Evolutionary conservation across 2,113 vertebrate genomes (phyloP).

Genomic region (Eira barbara): DNA sequence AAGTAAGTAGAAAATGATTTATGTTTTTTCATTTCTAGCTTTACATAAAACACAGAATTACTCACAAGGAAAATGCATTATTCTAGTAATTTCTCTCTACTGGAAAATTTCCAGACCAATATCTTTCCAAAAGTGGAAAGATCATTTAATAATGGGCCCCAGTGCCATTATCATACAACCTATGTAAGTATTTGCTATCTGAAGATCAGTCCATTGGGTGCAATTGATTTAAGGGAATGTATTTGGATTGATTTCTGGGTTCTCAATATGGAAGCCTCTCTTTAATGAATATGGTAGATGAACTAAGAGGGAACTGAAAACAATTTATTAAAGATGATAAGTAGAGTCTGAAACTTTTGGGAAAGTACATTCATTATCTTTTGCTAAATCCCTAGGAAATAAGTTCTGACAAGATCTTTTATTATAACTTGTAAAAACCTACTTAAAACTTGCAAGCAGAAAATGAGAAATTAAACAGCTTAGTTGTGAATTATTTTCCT

Average conservation of each 20-base stretch:
- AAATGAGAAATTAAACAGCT: slow-evolving; percentile 57
- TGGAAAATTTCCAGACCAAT: slow-evolving; percentile 48
- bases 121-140: slow-evolving; percentile 3
- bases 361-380: slow-evolving; percentile 29
- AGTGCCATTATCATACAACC: background rate
- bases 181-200: background rate
- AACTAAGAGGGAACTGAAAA: slow-evolving; percentile 2
- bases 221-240: background rate
- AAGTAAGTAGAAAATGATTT: slow-evolving; percentile 38
- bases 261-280: background rate
- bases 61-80: background rate
- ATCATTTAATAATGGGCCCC: background rate
- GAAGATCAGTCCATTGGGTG: background rate
- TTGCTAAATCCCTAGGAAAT: slow-evolving; percentile 45
- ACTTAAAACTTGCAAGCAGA: slow-evolving; percentile 52
- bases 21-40: background rate
- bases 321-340: slow-evolving; percentile 57
- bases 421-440: slow-evolving; percentile 25
- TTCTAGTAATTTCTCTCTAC: slow-evolving; percentile 1
- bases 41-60: background rate
- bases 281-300: background rate
- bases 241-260: background rate
- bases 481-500: slow-evolving; percentile 70
- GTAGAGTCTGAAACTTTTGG: slow-evolving; percentile 29
- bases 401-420: slow-evolving; percentile 46